phyloP scores from a whole-genome alignment of 2,113 vertebrate genomes.

The Peromyscus maniculatus region DNA sequence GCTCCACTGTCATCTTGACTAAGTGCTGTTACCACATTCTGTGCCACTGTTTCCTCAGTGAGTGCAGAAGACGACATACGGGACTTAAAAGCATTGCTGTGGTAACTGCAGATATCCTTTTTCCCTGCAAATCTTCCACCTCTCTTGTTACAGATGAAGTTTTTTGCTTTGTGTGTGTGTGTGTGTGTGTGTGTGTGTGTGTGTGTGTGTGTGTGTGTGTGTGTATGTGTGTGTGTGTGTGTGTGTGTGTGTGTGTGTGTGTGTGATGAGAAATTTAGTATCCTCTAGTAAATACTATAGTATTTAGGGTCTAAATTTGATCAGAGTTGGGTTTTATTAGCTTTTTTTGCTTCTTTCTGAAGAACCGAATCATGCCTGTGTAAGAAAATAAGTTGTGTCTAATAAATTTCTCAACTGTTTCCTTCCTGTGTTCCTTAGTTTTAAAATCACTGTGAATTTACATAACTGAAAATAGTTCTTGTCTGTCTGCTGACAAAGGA shows the following conservation, averaged over 20 bases:
- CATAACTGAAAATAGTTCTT: slow-evolving; percentile 71
- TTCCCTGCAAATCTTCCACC: background rate
- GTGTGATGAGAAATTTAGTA: slow-evolving; percentile 9
- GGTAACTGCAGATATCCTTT: slow-evolving; percentile 62
- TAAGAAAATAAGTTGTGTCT: slow-evolving; percentile 1
- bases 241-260: background rate
- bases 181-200: background rate
- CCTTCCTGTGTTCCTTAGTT: slow-evolving; percentile 57
- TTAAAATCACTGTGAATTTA: slow-evolving; percentile 68
- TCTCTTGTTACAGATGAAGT: background rate
- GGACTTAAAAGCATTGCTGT: slow-evolving; percentile 25
- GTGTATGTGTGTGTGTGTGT: too few relatives aligned
- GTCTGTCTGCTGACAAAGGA: slow-evolving; percentile 69
- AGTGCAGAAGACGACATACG: background rate
- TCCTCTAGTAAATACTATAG: slow-evolving; percentile 6
- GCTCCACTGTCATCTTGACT: slow-evolving; percentile 67
- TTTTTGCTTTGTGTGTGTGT: slow-evolving; percentile 48
- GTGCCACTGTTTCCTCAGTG: background rate
- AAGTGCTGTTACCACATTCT: slow-evolving; percentile 57
- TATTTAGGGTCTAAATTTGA: slow-evolving; percentile 51
- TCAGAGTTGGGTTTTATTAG: background rate
- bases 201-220: background rate
- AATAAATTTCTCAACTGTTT: slow-evolving; percentile 28
- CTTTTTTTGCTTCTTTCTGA: slow-evolving; percentile 63
- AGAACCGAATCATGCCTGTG: slow-evolving; percentile 21